Conservation (phyloP, 1,140 invertebrate genomes). For the Drosophila repleta region DNA sequence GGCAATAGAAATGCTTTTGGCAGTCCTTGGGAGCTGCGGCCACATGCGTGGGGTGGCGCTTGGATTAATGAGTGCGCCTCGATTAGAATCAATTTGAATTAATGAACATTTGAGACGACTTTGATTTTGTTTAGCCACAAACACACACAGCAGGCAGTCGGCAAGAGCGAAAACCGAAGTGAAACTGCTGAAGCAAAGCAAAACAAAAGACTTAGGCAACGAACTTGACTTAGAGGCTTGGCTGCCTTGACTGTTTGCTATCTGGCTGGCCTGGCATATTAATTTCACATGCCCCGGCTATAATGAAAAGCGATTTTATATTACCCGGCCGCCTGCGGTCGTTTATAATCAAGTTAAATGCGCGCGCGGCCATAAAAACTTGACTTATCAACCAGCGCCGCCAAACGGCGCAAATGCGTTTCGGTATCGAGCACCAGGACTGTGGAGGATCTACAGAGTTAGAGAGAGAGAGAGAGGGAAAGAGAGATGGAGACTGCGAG, state of each 20-base stretch:
- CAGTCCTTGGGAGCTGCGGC: conserved; percentile 8
- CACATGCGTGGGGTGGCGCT: conserved; percentile 71
- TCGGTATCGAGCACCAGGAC: conserved; percentile 21
- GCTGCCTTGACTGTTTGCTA: conserved; percentile 25
- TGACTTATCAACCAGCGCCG: conserved; percentile 69
- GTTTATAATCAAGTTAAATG: conserved; percentile 82
- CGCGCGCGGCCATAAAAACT: conserved; percentile 71
- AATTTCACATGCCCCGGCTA: conserved; percentile 72
- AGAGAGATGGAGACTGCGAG: not conserved
- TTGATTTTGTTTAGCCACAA: conserved; percentile 69
- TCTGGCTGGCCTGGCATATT: conserved; percentile 53
- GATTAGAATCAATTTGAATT: conserved; percentile 80
- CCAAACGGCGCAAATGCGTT: conserved; percentile 72
- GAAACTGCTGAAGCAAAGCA: conserved; percentile 10
- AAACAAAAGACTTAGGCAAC: conserved; percentile 80
- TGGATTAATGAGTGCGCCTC: conserved; percentile 71
- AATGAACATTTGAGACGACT: conserved; percentile 72
- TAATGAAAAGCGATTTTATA: conserved; percentile 81
- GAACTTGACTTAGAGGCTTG: conserved; percentile 55
- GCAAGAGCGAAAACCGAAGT: no score
- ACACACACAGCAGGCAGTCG: conserved; percentile 61
- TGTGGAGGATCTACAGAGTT: conserved; percentile 16
- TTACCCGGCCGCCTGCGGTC: conserved; percentile 71
- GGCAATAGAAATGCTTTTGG: conserved; percentile 60
- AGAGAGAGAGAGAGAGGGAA: not conserved